Percentiles rank a stretch among this genome's conserved stretches.
phyloP scores from a whole-genome alignment of 92 coral and sea anemone species.

The Paramuricea clavata region DNA sequence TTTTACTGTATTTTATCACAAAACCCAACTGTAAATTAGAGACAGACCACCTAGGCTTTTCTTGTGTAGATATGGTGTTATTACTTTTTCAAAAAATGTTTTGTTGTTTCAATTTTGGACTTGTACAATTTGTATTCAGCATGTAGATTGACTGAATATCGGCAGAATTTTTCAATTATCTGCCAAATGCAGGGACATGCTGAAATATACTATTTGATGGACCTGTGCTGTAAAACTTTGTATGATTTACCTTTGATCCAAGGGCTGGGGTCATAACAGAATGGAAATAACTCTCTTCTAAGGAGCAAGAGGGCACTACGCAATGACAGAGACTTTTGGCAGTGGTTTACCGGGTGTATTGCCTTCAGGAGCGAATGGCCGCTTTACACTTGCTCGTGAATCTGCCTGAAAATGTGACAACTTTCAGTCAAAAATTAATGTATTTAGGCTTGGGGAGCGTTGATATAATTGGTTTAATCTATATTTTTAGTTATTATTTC shows the following conservation, averaged over 20 bases:
- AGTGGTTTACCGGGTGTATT: conserved; percentile 64
- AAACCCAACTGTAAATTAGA: no score
- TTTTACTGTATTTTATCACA: no score
- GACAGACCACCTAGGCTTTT: no score
- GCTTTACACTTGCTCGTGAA: conserved; percentile 15
- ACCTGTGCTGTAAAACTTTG: background rate
- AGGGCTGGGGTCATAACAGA: background rate
- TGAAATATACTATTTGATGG: background rate
- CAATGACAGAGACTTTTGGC: background rate
- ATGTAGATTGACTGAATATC: no score
- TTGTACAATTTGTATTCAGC: background rate
- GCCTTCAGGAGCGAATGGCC: conserved; percentile 41
- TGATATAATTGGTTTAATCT: background rate
- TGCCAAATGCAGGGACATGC: no score
- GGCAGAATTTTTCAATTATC: no score
- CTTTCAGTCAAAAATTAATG: background rate
- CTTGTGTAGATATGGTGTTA: no score
- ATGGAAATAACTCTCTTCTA: background rate
- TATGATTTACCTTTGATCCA: background rate
- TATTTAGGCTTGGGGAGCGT: background rate
- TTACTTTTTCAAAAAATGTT: no score
- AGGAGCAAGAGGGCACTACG: background rate
- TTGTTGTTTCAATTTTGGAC: no score
- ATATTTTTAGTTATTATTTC: background rate
- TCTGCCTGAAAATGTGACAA: conserved; percentile 37